Evolutionary conservation across 2,888 invertebrate genomes (phyloP), one percentile per base, ranked within the genome.

Genomic region (Yponomeuta plumbellus): DNA sequence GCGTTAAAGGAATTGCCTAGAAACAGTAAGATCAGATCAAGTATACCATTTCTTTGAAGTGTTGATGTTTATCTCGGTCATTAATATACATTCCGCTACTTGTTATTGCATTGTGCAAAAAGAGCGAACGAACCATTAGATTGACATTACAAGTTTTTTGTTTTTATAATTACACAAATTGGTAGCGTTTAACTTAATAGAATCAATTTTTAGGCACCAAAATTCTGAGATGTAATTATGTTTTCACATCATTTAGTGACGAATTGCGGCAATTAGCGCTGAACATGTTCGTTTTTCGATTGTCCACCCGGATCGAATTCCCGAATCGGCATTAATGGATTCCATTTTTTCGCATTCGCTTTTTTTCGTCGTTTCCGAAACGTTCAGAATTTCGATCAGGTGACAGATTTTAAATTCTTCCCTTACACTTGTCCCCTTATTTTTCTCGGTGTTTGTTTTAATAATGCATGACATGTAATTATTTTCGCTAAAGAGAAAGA

Each of bases 391-490:
- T 84, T 85, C 78, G 80, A 86, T 80, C 80, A 79, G 85, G 88
- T 90, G 91, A 89, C 88, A 90, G 86, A 90, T 87, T 90, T 88
- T 84, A 86, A 89, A 89, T 89, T 90, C 86, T 87, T 87, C 80
- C 76, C 85, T 89, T 90, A 89, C 89, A 90, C 89, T 90, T 90
- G 88, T 81, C 76, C 74, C 74, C 75, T 74, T 70, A 73, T 77
- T 80, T 86, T 86, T 79, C 71, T 66, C 57, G 65, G 71, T 80
- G 76, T 82, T 84, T 82, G 83, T 80, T 86, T 89, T 77, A 85
- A 90, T 89, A 88, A 90, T 88, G 84, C 86, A 88, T 88, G 84
- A 85, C 75, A 77, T 82, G 84, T 86, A 83, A 85, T 88, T 86
- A 86, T 85, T 86, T 86, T 84, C 77, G 80, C 79, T 82, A 80